Percentiles rank a stretch among this genome's conserved stretches.
Conservation (phyloP, 1,140 invertebrate species). For the Trichoplusia ni region DNA sequence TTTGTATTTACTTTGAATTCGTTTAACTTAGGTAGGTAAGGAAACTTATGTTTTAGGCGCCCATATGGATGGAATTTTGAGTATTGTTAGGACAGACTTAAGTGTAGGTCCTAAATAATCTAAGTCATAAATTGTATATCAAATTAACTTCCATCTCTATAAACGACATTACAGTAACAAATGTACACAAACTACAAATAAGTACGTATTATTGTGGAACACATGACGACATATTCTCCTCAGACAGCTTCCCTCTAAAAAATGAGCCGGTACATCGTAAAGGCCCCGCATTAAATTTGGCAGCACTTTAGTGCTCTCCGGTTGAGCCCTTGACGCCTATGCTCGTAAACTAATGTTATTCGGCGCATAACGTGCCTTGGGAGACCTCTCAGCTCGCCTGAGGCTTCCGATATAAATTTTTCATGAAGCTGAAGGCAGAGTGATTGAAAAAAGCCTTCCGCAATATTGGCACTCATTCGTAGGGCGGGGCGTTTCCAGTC, state of each 20-base stretch:
- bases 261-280: constrained; percentile 25
- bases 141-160: no score
- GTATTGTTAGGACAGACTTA: no score
- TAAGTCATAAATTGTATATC: no score
- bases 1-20: constrained; percentile 22
- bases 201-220: no score
- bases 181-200: no score
- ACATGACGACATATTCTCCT: no score
- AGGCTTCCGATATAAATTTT: constrained; percentile 66
- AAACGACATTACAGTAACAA: no score
- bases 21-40: neutral
- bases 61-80: no score
- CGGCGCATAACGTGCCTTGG: constrained; percentile 63
- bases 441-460: constrained; percentile 73
- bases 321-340: constrained; percentile 44
- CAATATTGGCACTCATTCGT: constrained; percentile 56
- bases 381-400: constrained; percentile 29
- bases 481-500: constrained; percentile 26
- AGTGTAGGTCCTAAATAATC: no score
- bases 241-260: neutral
- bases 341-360: constrained; percentile 73
- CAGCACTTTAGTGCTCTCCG: constrained; percentile 57
- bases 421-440: constrained; percentile 67
- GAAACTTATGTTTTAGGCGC: no score
- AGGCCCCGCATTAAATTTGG: constrained; percentile 45